phyloP scores from a whole-genome alignment of 2,888 invertebrate species.

The Mesorhabditis spiculigera region DNA sequence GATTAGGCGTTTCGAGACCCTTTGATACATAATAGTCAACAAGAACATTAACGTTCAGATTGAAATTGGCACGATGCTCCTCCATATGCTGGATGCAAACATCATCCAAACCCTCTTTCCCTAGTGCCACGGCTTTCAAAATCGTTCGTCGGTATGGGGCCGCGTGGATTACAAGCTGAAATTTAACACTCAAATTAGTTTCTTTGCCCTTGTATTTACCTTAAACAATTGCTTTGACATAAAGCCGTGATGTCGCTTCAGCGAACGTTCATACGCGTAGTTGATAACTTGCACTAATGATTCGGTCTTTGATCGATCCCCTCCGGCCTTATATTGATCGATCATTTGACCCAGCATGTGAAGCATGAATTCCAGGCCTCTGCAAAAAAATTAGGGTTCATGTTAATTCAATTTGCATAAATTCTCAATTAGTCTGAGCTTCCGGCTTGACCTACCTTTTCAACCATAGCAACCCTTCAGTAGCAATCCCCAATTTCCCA shows the following conservation, averaged over 20 bases:
- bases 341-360: constrained; percentile 48
- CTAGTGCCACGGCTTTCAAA: constrained; percentile 52
- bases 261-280: constrained; percentile 45
- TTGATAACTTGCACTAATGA: constrained; percentile 37
- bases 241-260: constrained; percentile 54
- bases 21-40: constrained; percentile 50
- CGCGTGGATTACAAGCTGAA: constrained; percentile 49
- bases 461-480: constrained; percentile 56
- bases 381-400: constrained; percentile 20
- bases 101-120: constrained; percentile 51
- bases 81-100: constrained; percentile 52
- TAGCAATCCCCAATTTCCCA: constrained; percentile 51
- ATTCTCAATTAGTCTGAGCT: not conserved
- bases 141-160: constrained; percentile 52
- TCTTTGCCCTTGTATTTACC: constrained; percentile 19
- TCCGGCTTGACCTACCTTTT: constrained; percentile 37
- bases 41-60: constrained; percentile 43
- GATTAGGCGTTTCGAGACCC: constrained; percentile 39
- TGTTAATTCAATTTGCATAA: not conserved
- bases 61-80: constrained; percentile 51
- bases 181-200: not conserved
- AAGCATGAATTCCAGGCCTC: constrained; percentile 57
- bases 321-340: constrained; percentile 30
- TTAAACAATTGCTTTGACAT: constrained; percentile 53
- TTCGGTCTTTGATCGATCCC: constrained; percentile 38